A percentile compares a stretch with the other conserved stretches of the same genome.
These are phyloP conservation scores for Acleris holmiana DNA, from an alignment of 2,888 invertebrate genomes.

Conservation along the genomic window DNA sequence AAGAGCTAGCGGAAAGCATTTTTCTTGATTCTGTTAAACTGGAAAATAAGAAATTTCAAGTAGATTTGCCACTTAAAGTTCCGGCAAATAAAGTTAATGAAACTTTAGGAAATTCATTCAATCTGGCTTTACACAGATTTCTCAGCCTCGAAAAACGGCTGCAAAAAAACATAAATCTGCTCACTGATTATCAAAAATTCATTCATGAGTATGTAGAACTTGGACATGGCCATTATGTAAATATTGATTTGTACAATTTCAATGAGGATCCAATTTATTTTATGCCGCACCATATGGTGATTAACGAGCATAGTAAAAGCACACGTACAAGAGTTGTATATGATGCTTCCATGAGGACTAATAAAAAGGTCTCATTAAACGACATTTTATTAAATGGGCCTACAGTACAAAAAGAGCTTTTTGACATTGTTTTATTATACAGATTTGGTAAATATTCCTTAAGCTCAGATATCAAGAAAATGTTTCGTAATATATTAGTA, in stretches of 20 bases:
- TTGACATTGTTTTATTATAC: conserved; percentile 38
- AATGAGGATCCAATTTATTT: conserved; percentile 33
- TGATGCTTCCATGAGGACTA: conserved; percentile 35
- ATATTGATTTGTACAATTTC: conserved; percentile 16
- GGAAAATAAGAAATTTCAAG: conserved; percentile 22
- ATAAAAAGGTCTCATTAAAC: conserved; percentile 37
- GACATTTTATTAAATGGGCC: conserved; percentile 38
- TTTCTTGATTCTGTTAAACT: conserved; percentile 23
- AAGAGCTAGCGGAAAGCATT: conserved; percentile 14
- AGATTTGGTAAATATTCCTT: conserved; percentile 25
- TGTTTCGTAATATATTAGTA: conserved; percentile 32
- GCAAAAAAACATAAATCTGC: conserved; percentile 3
- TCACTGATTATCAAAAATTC: conserved; percentile 14
- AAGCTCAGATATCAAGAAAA: conserved; percentile 26
- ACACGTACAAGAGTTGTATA: conserved; percentile 31
- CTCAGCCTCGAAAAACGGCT: conserved; percentile 17
- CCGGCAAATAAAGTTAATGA: background rate
- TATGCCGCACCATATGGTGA: conserved; percentile 36
- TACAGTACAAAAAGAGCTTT: conserved; percentile 32
- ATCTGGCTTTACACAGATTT: no score
- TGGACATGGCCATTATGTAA: conserved; percentile 26
- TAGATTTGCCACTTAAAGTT: conserved; percentile 23
- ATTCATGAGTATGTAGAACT: conserved; percentile 31
- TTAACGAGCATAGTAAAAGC: conserved; percentile 33
- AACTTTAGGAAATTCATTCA: no score